A percentile compares a stretch with the other conserved stretches of the same genome.
phyloP scores from a whole-genome alignment of 2,888 invertebrate species.

The Acleris sparsana region DNA sequence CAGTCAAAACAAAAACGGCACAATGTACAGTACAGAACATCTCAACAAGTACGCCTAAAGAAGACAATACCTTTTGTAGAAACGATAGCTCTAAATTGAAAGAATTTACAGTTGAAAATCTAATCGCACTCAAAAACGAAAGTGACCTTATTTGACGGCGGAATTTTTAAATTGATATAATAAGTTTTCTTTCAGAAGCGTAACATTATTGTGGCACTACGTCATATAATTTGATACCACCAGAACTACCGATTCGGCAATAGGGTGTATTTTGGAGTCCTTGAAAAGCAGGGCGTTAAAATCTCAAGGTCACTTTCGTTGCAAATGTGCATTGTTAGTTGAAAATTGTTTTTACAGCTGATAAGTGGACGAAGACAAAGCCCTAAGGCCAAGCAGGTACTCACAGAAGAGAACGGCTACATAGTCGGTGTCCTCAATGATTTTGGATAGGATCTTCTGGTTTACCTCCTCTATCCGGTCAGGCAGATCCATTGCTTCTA shows the following conservation, averaged over 20 bases:
- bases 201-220: not conserved
- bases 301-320: constrained; percentile 16
- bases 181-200: not conserved
- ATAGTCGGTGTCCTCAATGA: constrained; percentile 95
- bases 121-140: constrained; percentile 19
- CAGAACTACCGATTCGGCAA: not conserved
- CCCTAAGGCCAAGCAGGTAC: constrained; percentile 74
- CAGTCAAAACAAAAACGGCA: constrained; percentile 77
- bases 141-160: constrained; percentile 5
- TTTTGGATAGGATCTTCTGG: constrained; percentile 93
- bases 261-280: not conserved
- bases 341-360: constrained; percentile 64
- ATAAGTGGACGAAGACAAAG: constrained; percentile 62
- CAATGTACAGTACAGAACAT: constrained; percentile 58
- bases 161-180: not conserved
- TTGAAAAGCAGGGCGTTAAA: not conserved
- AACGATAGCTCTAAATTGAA: constrained; percentile 59
- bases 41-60: constrained; percentile 38
- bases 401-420: constrained; percentile 97
- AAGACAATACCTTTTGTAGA: constrained; percentile 17
- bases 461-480: constrained; percentile 98
- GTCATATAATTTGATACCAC: not conserved
- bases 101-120: constrained; percentile 57
- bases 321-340: constrained; percentile 65
- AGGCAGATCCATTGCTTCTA: constrained; percentile 97